Evolutionary conservation across 2,888 invertebrate species (phyloP).

Genomic region (Lordiphosa fenestrarum): DNA sequence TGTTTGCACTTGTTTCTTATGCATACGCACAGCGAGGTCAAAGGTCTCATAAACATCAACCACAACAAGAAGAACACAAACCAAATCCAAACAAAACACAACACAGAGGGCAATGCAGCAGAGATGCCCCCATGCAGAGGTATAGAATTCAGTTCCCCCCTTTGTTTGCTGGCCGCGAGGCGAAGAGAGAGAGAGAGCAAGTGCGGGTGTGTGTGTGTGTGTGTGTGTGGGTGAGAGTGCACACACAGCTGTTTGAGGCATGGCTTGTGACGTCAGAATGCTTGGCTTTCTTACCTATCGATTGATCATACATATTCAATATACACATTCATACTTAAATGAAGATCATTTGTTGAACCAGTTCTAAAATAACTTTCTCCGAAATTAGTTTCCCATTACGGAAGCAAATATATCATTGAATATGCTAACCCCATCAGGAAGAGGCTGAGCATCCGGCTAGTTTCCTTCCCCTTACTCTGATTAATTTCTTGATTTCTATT

Average conservation of each 20-base stretch:
- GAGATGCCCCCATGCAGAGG: slow-evolving; percentile 29
- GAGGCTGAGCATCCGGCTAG: too few relatives aligned
- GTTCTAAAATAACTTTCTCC: too few relatives aligned
- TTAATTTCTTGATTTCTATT: too few relatives aligned
- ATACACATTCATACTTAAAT: not conserved
- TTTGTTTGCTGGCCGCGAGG: slow-evolving; percentile 26
- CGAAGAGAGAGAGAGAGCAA: slow-evolving; percentile 3
- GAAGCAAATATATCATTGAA: too few relatives aligned
- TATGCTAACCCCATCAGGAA: too few relatives aligned
- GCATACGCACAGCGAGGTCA: slow-evolving; percentile 48
- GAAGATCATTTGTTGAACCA: too few relatives aligned
- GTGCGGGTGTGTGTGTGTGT: not conserved
- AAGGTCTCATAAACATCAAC: slow-evolving; percentile 48
- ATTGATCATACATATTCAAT: slow-evolving; percentile 13
- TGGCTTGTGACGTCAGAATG: slow-evolving; percentile 15
- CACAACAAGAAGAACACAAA: slow-evolving; percentile 19
- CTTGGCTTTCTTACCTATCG: slow-evolving; percentile 30
- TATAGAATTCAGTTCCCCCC: slow-evolving; percentile 8
- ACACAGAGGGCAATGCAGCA: slow-evolving; percentile 33
- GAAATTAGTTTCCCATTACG: too few relatives aligned
- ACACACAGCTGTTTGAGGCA: slow-evolving; percentile 27
- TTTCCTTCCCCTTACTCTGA: too few relatives aligned
- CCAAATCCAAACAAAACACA: slow-evolving; percentile 18
- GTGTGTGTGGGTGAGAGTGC: slow-evolving; percentile 11
- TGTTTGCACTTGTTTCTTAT: slow-evolving; percentile 6